Evolutionary conservation across 2,113 vertebrate species (phyloP).

Genomic region (Thermophis baileyi): DNA sequence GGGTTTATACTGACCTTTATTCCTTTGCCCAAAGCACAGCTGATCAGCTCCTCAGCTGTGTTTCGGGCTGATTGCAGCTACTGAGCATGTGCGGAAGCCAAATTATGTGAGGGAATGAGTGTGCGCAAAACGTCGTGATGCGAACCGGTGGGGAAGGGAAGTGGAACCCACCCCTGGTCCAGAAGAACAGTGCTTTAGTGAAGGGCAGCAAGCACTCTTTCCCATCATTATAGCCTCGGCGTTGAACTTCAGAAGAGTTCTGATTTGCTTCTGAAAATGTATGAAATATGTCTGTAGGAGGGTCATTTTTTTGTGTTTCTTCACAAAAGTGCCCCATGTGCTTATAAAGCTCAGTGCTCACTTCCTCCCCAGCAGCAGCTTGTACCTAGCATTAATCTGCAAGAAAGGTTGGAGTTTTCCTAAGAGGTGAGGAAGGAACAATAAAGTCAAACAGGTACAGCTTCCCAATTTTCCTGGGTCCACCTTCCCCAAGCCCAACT

Average conservation of each 20-base stretch:
- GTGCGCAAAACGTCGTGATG: too few species aligned
- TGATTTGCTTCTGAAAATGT: neutral
- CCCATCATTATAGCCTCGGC: neutral
- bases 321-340: too few species aligned
- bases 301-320: neutral
- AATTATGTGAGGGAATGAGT: too few species aligned
- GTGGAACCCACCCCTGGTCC: too few species aligned
- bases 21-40: too few species aligned
- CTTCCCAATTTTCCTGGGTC: neutral
- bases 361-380: neutral
- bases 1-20: too few species aligned
- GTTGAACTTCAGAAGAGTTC: neutral
- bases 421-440: neutral
- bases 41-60: too few species aligned
- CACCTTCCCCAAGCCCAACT: neutral
- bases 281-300: neutral
- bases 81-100: too few species aligned
- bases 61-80: too few species aligned
- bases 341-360: neutral
- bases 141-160: too few species aligned
- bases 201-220: neutral
- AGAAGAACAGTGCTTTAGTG: neutral
- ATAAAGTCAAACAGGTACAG: neutral
- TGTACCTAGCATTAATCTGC: neutral
- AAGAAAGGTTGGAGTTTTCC: neutral